These are phyloP conservation scores for Poeciliopsis turrubarensis DNA, from an alignment of 2,113 vertebrate species.

Conservation along the genomic window DNA sequence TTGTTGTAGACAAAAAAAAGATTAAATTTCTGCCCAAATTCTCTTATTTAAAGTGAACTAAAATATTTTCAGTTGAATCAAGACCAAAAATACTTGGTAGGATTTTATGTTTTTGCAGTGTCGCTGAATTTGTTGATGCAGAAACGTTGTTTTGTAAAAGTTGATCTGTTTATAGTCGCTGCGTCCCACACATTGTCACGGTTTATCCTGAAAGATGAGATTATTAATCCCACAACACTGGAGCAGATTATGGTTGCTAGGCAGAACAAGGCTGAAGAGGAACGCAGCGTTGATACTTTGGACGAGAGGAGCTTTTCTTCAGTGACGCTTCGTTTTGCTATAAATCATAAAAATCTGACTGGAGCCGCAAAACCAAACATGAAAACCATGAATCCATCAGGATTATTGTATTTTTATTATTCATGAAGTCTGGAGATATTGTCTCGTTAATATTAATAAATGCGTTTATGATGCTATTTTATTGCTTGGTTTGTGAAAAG, in stretches of 20 bases:
- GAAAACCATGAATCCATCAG: background rate
- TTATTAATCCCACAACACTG: constrained; percentile 3
- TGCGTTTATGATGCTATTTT: background rate
- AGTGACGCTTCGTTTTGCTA: constrained; percentile 43
- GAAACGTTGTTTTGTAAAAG: background rate
- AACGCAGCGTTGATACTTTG: constrained; percentile 46
- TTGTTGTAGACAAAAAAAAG: too few relatives aligned
- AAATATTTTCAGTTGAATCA: too few relatives aligned
- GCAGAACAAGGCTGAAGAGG: constrained; percentile 41
- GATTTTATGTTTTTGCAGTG: background rate
- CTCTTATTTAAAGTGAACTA: too few relatives aligned
- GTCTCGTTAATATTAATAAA: background rate
- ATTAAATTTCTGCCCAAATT: too few relatives aligned
- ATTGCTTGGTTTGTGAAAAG: background rate
- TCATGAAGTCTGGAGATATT: background rate
- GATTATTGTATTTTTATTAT: background rate
- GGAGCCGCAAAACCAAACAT: background rate
- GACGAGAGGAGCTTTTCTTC: constrained; percentile 56
- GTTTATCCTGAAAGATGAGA: background rate
- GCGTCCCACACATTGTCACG: constrained; percentile 15
- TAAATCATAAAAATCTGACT: background rate
- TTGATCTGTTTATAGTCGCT: too few relatives aligned
- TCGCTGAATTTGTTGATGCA: background rate
- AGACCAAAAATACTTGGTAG: too few relatives aligned
- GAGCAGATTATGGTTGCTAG: background rate